Conservation (phyloP, 2,797 vertebrate genomes). For the Siniperca undulata region DNA sequence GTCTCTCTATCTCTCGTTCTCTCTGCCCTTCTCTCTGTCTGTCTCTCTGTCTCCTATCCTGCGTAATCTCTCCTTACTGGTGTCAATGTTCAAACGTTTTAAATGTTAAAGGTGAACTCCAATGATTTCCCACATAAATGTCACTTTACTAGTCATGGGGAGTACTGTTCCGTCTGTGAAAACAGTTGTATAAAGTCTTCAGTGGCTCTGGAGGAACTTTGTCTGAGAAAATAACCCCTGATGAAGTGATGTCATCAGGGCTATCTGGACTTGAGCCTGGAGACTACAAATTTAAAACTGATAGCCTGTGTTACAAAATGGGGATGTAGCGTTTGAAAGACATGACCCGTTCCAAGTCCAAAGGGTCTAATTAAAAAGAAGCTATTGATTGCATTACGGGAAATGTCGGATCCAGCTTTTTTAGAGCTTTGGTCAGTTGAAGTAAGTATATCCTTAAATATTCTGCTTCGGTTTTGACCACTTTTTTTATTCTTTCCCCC, state of each 20-base stretch:
- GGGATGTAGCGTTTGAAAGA: neutral
- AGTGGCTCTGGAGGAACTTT: neutral
- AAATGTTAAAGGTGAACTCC: slow-evolving; percentile 9
- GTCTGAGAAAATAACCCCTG: neutral
- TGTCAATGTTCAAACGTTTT: neutral
- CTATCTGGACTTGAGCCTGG: neutral
- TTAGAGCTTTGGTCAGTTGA: neutral
- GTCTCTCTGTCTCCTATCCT: slow-evolving; percentile 17
- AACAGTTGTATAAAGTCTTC: neutral
- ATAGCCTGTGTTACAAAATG: slow-evolving; percentile 2
- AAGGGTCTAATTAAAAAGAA: neutral
- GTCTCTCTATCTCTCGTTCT: slow-evolving; percentile 55
- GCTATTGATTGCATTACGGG: neutral
- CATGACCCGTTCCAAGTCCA: neutral
- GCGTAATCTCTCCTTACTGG: neutral
- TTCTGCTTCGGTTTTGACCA: neutral
- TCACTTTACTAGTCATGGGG: neutral
- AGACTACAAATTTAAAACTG: neutral
- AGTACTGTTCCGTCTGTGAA: neutral
- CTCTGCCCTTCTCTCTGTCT: slow-evolving; percentile 2
- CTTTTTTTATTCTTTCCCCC: neutral
- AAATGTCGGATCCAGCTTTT: neutral
- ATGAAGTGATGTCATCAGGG: neutral
- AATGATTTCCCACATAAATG: slow-evolving; percentile 8
- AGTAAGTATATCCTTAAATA: neutral